Percentiles rank a stretch among this genome's conserved stretches.
phyloP scores from a whole-genome alignment of 2,113 vertebrate species.

The Ctenomys sociabilis region DNA sequence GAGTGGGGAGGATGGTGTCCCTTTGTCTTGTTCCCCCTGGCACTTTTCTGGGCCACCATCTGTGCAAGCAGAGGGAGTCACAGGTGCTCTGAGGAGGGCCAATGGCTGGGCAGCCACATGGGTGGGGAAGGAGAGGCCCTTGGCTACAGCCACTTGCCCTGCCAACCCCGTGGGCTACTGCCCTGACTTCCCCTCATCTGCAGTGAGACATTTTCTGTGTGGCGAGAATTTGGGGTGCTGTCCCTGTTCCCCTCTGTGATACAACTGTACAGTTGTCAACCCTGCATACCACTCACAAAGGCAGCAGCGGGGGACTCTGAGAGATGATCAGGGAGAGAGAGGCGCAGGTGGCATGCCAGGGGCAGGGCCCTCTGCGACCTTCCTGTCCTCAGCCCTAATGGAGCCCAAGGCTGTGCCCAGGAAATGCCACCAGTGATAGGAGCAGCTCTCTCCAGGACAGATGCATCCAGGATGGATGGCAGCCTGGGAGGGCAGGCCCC shows the following conservation, averaged over 20 bases:
- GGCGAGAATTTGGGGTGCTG: not conserved
- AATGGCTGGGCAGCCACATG: not conserved
- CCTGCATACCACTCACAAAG: not conserved
- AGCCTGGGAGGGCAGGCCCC: not conserved
- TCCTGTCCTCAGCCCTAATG: not conserved
- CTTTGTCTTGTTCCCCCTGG: not conserved
- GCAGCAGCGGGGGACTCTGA: too few species aligned
- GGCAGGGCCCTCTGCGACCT: not conserved
- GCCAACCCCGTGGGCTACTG: not conserved
- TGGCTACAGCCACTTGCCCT: not conserved
- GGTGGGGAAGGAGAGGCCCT: not conserved
- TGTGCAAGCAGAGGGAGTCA: not conserved
- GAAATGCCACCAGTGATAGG: not conserved
- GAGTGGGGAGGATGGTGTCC: not conserved
- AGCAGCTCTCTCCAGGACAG: not conserved
- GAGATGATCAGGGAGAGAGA: not conserved
- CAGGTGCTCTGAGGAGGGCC: not conserved
- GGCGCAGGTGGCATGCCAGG: not conserved
- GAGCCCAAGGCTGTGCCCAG: not conserved
- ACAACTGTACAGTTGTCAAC: not conserved
- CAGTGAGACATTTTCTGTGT: not conserved
- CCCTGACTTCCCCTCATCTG: not conserved
- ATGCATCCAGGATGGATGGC: not conserved
- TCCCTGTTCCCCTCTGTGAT: not conserved
- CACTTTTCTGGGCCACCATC: not conserved